Percentiles rank a stretch among this genome's conserved stretches.
phyloP scores from a whole-genome alignment of 2,113 vertebrate genomes.

The Baryphthengus martii region DNA sequence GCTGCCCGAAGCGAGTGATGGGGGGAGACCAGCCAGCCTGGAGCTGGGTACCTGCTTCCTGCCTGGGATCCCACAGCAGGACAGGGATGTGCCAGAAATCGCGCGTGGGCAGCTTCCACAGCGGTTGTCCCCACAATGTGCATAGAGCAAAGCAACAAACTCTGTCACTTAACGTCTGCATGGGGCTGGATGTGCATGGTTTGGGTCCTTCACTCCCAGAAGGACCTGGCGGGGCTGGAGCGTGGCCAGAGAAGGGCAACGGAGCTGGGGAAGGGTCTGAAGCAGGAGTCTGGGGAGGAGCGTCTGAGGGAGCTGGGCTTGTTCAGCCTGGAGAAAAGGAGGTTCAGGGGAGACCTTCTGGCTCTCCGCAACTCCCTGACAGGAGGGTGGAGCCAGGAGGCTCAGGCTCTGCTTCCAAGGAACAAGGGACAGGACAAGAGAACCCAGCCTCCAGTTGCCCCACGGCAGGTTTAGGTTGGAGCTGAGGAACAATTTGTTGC shows the following conservation, averaged over 20 bases:
- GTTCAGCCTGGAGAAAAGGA: neutral
- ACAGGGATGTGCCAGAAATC: rapidly evolving
- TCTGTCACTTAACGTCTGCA: rapidly evolving
- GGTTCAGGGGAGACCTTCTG: neutral
- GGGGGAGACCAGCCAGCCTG: rapidly evolving
- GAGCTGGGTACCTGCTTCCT: neutral
- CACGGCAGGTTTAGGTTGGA: no score
- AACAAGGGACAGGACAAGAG: neutral
- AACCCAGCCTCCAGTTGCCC: no score
- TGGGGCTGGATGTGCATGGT: rapidly evolving
- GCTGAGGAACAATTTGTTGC: no score
- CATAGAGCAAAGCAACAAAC: rapidly evolving
- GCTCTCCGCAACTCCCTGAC: neutral
- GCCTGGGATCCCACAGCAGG: rapidly evolving
- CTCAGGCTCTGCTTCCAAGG: neutral
- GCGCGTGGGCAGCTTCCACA: rapidly evolving
- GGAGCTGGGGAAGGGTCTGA: neutral
- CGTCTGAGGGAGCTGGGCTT: neutral
- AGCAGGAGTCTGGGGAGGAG: neutral
- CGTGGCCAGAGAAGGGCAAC: neutral
- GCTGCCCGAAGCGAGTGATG: neutral
- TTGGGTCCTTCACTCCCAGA: neutral
- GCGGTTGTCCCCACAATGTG: rapidly evolving
- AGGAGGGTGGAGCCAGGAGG: neutral
- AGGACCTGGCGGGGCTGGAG: neutral